These are phyloP conservation scores for Cromileptes altivelis DNA, from an alignment of 2,113 vertebrate species.

Conservation along the genomic window DNA sequence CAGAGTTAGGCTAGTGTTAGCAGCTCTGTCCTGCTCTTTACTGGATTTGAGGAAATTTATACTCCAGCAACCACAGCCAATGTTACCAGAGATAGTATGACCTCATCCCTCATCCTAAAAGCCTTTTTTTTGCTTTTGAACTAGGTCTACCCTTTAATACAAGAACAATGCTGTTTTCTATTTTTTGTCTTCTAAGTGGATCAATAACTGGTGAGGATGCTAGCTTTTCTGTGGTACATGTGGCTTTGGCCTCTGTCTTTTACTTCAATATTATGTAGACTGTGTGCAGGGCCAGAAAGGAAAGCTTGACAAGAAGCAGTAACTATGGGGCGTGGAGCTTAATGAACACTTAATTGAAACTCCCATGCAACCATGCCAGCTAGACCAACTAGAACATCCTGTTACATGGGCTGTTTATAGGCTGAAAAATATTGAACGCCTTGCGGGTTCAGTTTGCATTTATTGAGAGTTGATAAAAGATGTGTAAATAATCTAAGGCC, in stretches of 20 bases:
- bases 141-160: too few relatives aligned
- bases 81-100: neutral
- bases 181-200: too few relatives aligned
- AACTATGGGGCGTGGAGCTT: neutral
- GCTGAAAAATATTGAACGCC: neutral
- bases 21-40: neutral
- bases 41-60: neutral
- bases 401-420: neutral
- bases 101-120: neutral
- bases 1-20: neutral
- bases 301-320: neutral
- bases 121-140: neutral
- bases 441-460: neutral
- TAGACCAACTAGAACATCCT: neutral
- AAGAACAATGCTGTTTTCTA: too few relatives aligned
- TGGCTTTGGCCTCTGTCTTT: neutral
- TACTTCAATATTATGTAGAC: neutral
- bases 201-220: neutral
- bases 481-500: neutral
- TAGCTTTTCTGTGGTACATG: neutral
- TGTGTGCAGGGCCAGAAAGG: neutral
- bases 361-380: neutral
- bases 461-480: neutral
- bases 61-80: neutral
- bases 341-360: neutral